Conservation (phyloP, 2,888 invertebrate genomes). For the Epistrophe grossulariae region DNA sequence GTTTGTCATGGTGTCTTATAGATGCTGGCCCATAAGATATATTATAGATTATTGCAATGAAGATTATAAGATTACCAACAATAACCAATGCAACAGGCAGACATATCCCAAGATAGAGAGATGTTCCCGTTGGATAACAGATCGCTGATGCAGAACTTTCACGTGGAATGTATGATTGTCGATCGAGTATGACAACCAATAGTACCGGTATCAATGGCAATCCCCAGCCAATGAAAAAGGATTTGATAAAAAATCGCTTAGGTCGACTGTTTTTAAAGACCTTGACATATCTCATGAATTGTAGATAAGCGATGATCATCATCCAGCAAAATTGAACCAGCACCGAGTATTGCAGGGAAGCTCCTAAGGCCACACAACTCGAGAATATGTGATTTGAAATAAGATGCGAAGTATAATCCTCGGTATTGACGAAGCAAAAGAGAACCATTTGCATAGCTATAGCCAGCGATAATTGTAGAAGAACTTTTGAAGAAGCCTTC, state of each 20-base stretch:
- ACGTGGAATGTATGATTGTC: conserved; percentile 84
- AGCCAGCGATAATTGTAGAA: conserved; percentile 87
- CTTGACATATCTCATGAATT: conserved; percentile 88
- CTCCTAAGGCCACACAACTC: conserved; percentile 86
- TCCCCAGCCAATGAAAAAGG: conserved; percentile 87
- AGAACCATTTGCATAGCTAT: conserved; percentile 86
- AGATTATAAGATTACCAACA: conserved; percentile 85
- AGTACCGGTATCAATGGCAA: conserved; percentile 85
- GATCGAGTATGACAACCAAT: conserved; percentile 84
- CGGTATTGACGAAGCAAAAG: conserved; percentile 81
- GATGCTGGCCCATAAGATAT: conserved; percentile 85
- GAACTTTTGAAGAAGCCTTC: conserved; percentile 87
- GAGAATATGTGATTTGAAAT: conserved; percentile 79
- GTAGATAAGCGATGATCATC: conserved; percentile 88
- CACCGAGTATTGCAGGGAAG: conserved; percentile 87
- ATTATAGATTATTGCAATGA: conserved; percentile 85
- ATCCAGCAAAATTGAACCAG: conserved; percentile 90
- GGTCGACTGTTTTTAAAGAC: conserved; percentile 86
- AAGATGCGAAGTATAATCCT: conserved; percentile 80
- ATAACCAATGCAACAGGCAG: conserved; percentile 85
- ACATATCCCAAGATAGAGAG: conserved; percentile 84
- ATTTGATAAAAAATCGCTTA: conserved; percentile 87
- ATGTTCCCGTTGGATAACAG: conserved; percentile 85
- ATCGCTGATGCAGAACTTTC: conserved; percentile 80
- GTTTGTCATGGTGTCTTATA: conserved; percentile 82